Percentiles rank a stretch among this genome's conserved stretches.
phyloP scores from a whole-genome alignment of 2,113 vertebrate species.

The Maccullochella peelii region DNA sequence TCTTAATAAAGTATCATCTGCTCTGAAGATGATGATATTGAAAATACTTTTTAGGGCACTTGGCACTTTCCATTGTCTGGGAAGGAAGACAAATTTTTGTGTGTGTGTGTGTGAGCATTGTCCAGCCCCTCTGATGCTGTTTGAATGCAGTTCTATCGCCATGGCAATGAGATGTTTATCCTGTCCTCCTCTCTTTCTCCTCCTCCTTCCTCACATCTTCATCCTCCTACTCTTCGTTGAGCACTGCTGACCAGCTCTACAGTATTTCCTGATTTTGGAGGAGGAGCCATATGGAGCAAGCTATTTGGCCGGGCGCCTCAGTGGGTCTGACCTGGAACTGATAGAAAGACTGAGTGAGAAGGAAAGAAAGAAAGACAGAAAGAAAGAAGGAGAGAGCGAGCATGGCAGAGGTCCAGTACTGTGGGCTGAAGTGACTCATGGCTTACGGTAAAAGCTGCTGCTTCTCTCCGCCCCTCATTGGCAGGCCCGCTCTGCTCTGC shows the following conservation, averaged over 20 bases:
- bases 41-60: not conserved
- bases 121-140: conserved; percentile 29
- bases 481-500: conserved; percentile 58
- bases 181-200: conserved; percentile 23
- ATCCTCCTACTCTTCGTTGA: conserved; percentile 50
- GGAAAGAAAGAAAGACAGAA: conserved; percentile 58
- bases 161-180: conserved; percentile 65
- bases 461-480: conserved; percentile 79
- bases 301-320: conserved; percentile 61
- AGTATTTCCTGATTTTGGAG: conserved; percentile 73
- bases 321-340: conserved; percentile 71
- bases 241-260: conserved; percentile 48
- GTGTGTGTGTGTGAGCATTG: conserved; percentile 15
- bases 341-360: conserved; percentile 69
- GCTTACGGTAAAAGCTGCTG: conserved; percentile 83
- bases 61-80: conserved; percentile 29
- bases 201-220: conserved; percentile 41
- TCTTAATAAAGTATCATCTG: conserved; percentile 29
- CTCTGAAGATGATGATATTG: conserved; percentile 3
- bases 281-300: conserved; percentile 55
- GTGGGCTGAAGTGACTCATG: conserved; percentile 84
- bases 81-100: conserved; percentile 18
- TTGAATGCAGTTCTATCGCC: conserved; percentile 54
- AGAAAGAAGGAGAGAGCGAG: conserved; percentile 50
- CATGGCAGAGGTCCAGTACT: conserved; percentile 79